Percentiles rank a stretch among this genome's conserved stretches.
Evolutionary conservation across 2,113 vertebrate genomes (phyloP).

Genomic region (Cyanoliseus patagonus): DNA sequence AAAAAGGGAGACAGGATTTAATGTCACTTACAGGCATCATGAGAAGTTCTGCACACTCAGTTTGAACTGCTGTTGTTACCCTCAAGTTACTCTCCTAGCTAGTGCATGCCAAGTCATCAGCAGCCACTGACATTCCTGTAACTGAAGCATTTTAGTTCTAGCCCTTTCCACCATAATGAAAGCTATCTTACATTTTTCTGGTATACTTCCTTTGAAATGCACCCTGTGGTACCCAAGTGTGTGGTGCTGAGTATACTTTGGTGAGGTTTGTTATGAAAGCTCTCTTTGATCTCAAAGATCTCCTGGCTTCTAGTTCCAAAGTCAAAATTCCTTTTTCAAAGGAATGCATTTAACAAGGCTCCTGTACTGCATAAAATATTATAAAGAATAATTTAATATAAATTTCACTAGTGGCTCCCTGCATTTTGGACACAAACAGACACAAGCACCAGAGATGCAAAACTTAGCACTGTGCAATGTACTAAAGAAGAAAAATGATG

Average conservation of each 20-base stretch:
- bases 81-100: neutral
- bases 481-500: neutral
- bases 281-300: neutral
- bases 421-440: neutral
- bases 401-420: neutral
- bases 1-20: neutral
- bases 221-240: neutral
- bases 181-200: neutral
- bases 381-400: neutral
- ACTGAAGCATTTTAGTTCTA: neutral
- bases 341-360: neutral
- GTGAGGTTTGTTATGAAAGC: neutral
- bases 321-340: neutral
- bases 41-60: neutral
- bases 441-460: neutral
- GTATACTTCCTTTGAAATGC: neutral
- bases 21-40: neutral
- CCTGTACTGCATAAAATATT: neutral
- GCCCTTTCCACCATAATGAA: neutral
- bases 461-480: neutral
- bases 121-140: neutral
- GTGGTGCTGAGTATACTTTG: neutral
- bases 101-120: neutral
- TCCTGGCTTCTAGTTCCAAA: conserved; percentile 11
- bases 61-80: neutral